phyloP scores from a whole-genome alignment of 2,113 vertebrate species.

The Nibea coibor region DNA sequence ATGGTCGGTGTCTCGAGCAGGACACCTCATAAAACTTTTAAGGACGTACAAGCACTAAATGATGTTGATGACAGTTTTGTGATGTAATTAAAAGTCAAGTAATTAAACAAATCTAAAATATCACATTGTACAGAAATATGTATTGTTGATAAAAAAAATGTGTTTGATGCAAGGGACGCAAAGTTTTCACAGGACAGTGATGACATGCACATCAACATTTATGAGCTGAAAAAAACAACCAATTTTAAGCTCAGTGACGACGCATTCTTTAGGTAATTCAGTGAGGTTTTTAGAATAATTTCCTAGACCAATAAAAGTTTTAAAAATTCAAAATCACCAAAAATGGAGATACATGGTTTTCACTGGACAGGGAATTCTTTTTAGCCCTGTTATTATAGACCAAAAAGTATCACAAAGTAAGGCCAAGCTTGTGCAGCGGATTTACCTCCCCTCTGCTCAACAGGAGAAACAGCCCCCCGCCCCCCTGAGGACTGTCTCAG shows the following conservation, averaged over 20 bases:
- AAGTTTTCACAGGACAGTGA: too few relatives aligned
- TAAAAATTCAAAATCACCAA: background rate
- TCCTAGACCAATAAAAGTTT: background rate
- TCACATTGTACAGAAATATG: background rate
- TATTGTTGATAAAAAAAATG: background rate
- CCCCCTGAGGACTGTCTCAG: slow-evolving; percentile 50
- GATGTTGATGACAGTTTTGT: background rate
- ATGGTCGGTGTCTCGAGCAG: background rate
- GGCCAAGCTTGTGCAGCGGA: slow-evolving; percentile 3
- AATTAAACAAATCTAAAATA: background rate
- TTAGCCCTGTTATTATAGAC: background rate
- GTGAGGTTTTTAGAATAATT: background rate
- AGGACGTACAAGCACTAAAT: background rate
- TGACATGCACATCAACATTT: slow-evolving; percentile 8
- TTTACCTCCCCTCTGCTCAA: background rate
- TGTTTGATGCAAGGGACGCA: background rate
- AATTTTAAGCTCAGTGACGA: background rate
- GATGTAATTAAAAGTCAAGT: background rate
- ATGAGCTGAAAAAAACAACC: background rate
- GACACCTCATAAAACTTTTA: background rate
- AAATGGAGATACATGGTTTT: background rate
- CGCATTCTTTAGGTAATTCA: background rate
- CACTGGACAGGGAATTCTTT: background rate
- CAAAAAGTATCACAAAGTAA: background rate
- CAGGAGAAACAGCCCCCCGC: slow-evolving; percentile 36